Base-by-base conservation (phyloP, 2,113 vertebrate species). In the Zosterops pallidus region DNA sequence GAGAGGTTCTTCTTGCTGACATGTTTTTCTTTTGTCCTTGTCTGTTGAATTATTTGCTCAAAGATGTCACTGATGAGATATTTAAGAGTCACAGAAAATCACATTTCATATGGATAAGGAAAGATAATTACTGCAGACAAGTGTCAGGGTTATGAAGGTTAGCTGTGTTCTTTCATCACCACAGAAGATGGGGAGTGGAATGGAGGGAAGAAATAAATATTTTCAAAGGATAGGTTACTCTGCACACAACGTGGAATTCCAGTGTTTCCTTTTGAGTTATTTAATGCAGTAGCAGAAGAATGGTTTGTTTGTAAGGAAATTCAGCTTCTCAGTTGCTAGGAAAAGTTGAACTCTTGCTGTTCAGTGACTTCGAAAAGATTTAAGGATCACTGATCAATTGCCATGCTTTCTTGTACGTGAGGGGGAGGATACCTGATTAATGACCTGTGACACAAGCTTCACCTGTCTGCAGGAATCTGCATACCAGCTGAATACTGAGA, bases 301-400 rank as follows among this genome's bases (percentile, higher is more conserved):
- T 42, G 37, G 16, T 67, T 80, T 72, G 71, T 60, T 65, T 88
- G 47, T 83, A 89, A 77, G 59, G 59, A 92, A 91, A 74, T 90
- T 90, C 78, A 78, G 2, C 56, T 88, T 93, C 68, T 81, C 15
- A 49, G 6, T n/a, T 60, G 50, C 33, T 86, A 78, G 50, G 39
- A 83, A 63, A 64, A 86, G 56, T 39, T 93, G 93, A 92, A 79
- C 25, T 75, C 76, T 88, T 75, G n/a, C 60, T 81, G 31, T 33
- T 96, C 39, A 78, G 56, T 71, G 67, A 55, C 87, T 95, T 81
- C 3, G 1, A 67, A 74, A 72, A 92, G 79, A 37, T 77, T 88
- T 83, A 70, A 86, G 91, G 80, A 86, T 84, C 62, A 33, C 83
- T 91, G 68, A 78, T 95, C 47, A 64, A 18, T 76, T 91, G 37